A percentile compares a stretch with the other conserved stretches of the same genome.
These are phyloP conservation scores for Drosophila oshimai DNA, from an alignment of 1,140 invertebrate genomes.

Conservation along the genomic window DNA sequence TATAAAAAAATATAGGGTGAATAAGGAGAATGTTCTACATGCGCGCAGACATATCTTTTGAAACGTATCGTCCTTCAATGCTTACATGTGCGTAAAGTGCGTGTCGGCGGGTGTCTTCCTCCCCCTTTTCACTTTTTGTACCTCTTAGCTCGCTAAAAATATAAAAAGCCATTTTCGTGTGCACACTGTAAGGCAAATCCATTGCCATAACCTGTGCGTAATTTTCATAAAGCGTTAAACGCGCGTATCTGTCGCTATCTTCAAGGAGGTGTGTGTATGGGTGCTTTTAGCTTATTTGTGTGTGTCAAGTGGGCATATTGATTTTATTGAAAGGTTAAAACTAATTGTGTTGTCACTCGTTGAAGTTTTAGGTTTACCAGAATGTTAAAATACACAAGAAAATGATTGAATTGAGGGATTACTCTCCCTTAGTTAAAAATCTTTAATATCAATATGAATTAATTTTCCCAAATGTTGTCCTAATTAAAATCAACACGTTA, in stretches of 20 bases:
- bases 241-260: constrained; percentile 37
- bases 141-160: constrained; percentile 8
- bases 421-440: too few species aligned
- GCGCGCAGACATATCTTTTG: constrained; percentile 30
- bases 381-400: too few species aligned
- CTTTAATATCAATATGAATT: too few species aligned
- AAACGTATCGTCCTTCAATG: constrained; percentile 46
- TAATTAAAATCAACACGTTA: too few species aligned
- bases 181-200: constrained; percentile 35
- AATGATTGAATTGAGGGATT: too few species aligned
- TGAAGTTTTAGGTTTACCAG: too few species aligned
- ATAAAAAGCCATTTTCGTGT: constrained; percentile 27
- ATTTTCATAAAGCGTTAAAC: constrained; percentile 53
- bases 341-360: too few species aligned
- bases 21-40: not conserved
- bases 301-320: constrained; percentile 25
- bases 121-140: not conserved
- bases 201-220: constrained; percentile 49
- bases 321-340: constrained; percentile 10
- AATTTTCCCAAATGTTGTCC: too few species aligned
- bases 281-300: constrained; percentile 2
- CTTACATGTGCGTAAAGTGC: constrained; percentile 57
- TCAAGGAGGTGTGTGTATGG: not conserved
- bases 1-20: not conserved
- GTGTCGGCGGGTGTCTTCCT: constrained; percentile 17